Conservation (phyloP, 2,113 vertebrate genomes). For the Corynorhinus townsendii region DNA sequence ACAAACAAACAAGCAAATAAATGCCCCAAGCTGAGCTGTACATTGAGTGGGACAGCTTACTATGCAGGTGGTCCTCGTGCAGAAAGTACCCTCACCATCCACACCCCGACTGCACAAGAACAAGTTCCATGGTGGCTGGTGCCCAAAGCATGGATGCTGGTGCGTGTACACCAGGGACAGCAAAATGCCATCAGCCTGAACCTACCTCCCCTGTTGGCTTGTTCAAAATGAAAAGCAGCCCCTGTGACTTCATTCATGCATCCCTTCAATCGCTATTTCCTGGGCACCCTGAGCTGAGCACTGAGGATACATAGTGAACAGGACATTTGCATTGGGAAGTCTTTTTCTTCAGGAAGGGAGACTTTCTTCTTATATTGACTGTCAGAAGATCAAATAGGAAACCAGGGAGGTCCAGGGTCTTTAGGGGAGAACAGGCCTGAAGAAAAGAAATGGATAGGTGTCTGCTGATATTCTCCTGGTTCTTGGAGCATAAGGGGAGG, state of each 20-base stretch:
- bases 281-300: neutral
- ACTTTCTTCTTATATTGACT: neutral
- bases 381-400: neutral
- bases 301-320: neutral
- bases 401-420: neutral
- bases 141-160: fast-evolving
- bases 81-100: neutral
- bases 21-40: fast-evolving
- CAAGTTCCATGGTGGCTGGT: fast-evolving
- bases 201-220: neutral
- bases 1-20: neutral
- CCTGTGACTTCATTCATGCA: neutral
- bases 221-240: neutral
- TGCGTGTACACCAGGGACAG: neutral
- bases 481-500: neutral
- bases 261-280: neutral
- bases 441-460: neutral
- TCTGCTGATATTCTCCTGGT: neutral
- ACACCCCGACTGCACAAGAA: neutral
- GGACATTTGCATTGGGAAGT: neutral
- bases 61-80: fast-evolving
- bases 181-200: neutral
- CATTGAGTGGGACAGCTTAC: neutral
- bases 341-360: neutral
- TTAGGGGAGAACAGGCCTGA: neutral